Evolutionary conservation across 2,797 vertebrate species (phyloP).

Genomic region (Eulemur mongoz): DNA sequence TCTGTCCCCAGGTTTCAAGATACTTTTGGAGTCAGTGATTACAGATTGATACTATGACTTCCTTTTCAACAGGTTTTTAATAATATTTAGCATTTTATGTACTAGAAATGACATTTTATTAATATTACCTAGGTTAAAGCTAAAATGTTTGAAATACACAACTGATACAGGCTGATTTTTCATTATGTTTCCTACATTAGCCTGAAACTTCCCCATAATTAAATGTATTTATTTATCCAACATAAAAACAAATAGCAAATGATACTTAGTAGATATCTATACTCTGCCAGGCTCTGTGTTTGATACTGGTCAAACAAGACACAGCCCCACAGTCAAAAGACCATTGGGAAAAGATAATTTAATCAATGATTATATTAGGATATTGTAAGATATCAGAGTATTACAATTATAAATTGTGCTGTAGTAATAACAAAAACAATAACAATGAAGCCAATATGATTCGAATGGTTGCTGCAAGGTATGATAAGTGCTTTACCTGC

Average conservation of each 20-base stretch:
- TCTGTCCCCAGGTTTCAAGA: neutral
- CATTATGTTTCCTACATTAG: neutral
- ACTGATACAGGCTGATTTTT: neutral
- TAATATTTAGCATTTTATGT: neutral
- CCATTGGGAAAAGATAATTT: neutral
- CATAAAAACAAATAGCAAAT: neutral
- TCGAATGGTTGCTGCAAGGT: neutral
- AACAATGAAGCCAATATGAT: neutral
- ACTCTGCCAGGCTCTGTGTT: neutral
- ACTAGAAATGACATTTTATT: neutral
- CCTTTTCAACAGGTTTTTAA: neutral
- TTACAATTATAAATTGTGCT: neutral
- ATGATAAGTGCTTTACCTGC: neutral
- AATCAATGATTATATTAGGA: neutral
- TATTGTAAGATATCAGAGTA: neutral
- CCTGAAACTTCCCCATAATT: neutral
- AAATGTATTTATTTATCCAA: neutral
- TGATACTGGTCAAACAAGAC: neutral
- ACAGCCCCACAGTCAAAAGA: neutral
- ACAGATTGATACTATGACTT: neutral
- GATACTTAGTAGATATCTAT: neutral
- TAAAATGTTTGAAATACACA: neutral
- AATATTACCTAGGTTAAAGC: neutral
- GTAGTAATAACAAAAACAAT: neutral
- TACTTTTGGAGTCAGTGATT: neutral